Evolutionary conservation across 2,113 vertebrate species (phyloP).

Genomic region (Muscicapa adusta): DNA sequence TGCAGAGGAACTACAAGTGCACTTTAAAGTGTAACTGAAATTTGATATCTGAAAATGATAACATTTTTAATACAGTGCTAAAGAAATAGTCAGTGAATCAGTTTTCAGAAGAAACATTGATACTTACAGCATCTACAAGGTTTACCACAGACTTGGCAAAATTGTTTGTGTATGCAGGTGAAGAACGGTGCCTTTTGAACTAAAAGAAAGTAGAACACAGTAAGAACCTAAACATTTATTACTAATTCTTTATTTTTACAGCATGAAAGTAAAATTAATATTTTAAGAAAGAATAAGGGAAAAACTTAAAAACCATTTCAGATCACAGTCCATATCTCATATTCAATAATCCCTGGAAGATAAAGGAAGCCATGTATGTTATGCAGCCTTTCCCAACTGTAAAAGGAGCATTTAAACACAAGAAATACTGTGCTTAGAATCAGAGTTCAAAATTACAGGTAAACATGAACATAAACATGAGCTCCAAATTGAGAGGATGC

Average conservation of each 20-base stretch:
- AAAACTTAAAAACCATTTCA: not conserved
- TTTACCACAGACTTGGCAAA: conserved; percentile 98
- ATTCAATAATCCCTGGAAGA: not conserved
- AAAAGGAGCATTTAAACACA: not conserved
- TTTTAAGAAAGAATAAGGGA: not conserved
- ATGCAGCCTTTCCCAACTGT: not conserved
- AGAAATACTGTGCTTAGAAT: not conserved
- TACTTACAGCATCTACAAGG: conserved; percentile 95
- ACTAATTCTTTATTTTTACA: not conserved
- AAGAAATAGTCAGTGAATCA: not conserved
- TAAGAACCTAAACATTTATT: conserved; percentile 16
- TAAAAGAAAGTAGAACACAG: conserved; percentile 57
- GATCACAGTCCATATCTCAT: not conserved
- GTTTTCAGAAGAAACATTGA: not conserved
- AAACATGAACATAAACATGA: not conserved
- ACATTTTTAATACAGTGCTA: not conserved
- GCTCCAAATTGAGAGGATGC: not conserved
- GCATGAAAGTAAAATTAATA: not conserved
- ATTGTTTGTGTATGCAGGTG: conserved; percentile 81
- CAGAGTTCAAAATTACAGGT: not conserved
- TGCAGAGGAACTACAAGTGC: not conserved
- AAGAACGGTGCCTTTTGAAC: conserved; percentile 86
- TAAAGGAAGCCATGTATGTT: not conserved
- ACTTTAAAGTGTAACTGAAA: not conserved
- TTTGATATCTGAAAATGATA: not conserved